phyloP scores from a whole-genome alignment of 2,888 invertebrate species.

The Coelinius sp. region DNA sequence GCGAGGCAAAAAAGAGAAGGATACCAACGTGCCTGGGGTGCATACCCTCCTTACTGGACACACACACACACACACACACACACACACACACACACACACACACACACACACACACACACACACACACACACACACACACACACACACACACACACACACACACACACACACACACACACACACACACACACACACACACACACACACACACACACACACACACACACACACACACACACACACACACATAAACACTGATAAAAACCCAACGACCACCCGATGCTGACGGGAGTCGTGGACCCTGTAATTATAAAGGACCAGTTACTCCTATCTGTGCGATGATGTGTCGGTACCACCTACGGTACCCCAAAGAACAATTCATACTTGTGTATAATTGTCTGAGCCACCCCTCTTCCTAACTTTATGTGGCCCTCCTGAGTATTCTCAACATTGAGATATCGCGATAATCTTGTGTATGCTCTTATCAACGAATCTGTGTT shows the following conservation, averaged over 20 bases:
- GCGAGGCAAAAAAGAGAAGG: constrained; percentile 36
- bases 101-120: neutral
- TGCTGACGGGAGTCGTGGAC: constrained; percentile 48
- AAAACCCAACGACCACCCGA: constrained; percentile 33
- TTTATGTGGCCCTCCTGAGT: neutral
- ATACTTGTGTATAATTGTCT: constrained; percentile 16
- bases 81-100: constrained; percentile 4
- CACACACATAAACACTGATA: neutral
- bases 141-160: constrained; percentile 3
- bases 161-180: neutral
- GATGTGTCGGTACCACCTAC: constrained; percentile 37
- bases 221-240: constrained; percentile 4
- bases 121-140: constrained; percentile 4
- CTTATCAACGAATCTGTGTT: too few species aligned
- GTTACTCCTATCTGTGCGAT: constrained; percentile 48
- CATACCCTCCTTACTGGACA: constrained; percentile 36
- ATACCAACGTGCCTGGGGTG: constrained; percentile 46
- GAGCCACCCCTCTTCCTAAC: neutral
- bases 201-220: neutral
- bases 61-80: neutral
- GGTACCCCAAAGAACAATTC: constrained; percentile 28
- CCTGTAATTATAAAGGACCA: constrained; percentile 64
- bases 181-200: constrained; percentile 6
- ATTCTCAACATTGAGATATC: neutral
- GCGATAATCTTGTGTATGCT: neutral